A percentile compares a stretch with the other conserved stretches of the same genome.
Conservation (phyloP, 2,888 invertebrate species). For the Phasia obesa region DNA sequence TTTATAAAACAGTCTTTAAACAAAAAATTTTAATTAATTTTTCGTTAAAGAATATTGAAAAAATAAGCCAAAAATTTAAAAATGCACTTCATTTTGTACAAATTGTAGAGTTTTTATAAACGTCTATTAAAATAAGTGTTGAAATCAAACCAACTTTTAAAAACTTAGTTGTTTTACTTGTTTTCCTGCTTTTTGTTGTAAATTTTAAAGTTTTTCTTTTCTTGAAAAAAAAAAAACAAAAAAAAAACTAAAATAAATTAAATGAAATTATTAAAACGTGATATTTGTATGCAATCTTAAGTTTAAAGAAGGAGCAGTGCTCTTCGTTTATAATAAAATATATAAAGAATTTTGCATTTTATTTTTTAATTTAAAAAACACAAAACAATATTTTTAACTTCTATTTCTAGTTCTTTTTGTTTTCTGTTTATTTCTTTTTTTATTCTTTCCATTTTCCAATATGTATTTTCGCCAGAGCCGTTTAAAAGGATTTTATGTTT, state of each 20-base stretch:
- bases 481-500: constrained; percentile 53
- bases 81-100: constrained; percentile 69
- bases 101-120: constrained; percentile 49
- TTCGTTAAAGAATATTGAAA: background rate
- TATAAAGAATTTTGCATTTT: constrained; percentile 81
- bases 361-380: constrained; percentile 69
- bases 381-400: constrained; percentile 32
- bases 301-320: constrained; percentile 69
- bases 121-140: constrained; percentile 29
- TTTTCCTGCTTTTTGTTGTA: constrained; percentile 61
- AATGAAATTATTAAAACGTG: constrained; percentile 71
- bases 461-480: constrained; percentile 37
- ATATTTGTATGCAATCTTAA: constrained; percentile 73
- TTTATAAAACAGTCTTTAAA: constrained; percentile 40
- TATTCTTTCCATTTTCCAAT: constrained; percentile 19
- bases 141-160: constrained; percentile 8
- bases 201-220: constrained; percentile 68
- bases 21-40: constrained; percentile 19
- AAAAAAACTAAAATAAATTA: constrained; percentile 43
- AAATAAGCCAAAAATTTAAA: constrained; percentile 53
- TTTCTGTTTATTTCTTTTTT: background rate
- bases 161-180: constrained; percentile 20
- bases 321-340: constrained; percentile 71
- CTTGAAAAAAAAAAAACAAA: background rate
- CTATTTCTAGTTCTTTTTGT: background rate